Evolutionary conservation across 2,888 invertebrate genomes (phyloP).

Genomic region (Hoplodrina blanda): DNA sequence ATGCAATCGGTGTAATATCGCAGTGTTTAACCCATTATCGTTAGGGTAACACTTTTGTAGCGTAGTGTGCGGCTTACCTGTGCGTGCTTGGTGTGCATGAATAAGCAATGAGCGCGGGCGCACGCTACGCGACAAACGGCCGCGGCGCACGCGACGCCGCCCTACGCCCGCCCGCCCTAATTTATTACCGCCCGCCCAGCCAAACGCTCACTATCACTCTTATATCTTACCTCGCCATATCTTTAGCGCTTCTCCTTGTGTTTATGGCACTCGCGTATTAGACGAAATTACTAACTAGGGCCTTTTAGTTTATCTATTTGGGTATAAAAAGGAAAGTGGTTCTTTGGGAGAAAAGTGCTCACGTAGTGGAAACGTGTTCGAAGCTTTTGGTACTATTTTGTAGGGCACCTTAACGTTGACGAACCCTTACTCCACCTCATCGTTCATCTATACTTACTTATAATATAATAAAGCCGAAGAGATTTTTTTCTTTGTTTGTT

Average conservation of each 20-base stretch:
- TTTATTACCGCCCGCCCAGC: slow-evolving; percentile 82
- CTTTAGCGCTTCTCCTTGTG: slow-evolving; percentile 66
- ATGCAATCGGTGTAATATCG: slow-evolving; percentile 64
- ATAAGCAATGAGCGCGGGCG: slow-evolving; percentile 90
- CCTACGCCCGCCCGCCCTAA: slow-evolving; percentile 77
- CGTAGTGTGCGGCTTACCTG: slow-evolving; percentile 61
- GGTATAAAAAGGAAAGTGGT: slow-evolving; percentile 50
- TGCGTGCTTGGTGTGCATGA: slow-evolving; percentile 86
- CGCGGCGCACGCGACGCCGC: slow-evolving; percentile 86
- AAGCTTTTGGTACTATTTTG: slow-evolving; percentile 17
- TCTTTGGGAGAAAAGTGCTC: slow-evolving; percentile 23
- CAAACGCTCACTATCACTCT: slow-evolving; percentile 77
- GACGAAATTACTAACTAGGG: slow-evolving; percentile 51
- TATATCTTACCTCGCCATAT: slow-evolving; percentile 80
- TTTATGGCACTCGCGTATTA: slow-evolving; percentile 63
- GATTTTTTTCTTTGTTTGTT: no score
- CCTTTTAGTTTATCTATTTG: slow-evolving; percentile 47
- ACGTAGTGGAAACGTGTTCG: neutral
- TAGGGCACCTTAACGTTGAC: slow-evolving; percentile 15
- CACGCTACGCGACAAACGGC: slow-evolving; percentile 85
- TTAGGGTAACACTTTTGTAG: slow-evolving; percentile 60
- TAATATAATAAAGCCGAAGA: no score
- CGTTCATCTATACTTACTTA: no score
- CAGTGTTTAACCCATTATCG: slow-evolving; percentile 65
- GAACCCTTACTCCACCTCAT: neutral